These are phyloP conservation scores for Coluber constrictor DNA, from an alignment of 2,797 vertebrate genomes.

Conservation along the genomic window DNA sequence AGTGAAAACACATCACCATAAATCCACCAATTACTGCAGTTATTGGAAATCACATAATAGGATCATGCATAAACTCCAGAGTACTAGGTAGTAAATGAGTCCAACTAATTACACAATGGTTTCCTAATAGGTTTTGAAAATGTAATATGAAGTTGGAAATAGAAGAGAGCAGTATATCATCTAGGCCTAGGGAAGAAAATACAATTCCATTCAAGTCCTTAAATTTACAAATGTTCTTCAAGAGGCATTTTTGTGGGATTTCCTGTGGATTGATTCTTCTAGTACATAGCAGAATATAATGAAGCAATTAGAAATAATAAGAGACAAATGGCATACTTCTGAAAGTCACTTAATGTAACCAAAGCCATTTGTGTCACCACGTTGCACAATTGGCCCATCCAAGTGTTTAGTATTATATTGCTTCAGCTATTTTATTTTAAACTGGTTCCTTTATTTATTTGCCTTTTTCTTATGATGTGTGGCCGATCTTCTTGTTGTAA, in stretches of 20 bases:
- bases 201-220: conserved; percentile 51
- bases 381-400: conserved; percentile 46
- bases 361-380: conserved; percentile 45
- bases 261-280: conserved; percentile 48
- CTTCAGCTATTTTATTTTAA: background rate
- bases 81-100: conserved; percentile 29
- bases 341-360: conserved; percentile 57
- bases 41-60: conserved; percentile 28
- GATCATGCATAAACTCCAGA: background rate
- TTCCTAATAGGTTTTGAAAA: conserved; percentile 63
- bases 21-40: conserved; percentile 14
- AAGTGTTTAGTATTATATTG: conserved; percentile 29
- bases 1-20: rapidly evolving
- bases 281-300: conserved; percentile 59
- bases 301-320: conserved; percentile 66
- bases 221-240: conserved; percentile 56
- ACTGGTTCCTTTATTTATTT: background rate
- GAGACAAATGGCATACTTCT: conserved; percentile 65
- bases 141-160: conserved; percentile 39
- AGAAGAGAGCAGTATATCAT: conserved; percentile 51
- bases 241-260: conserved; percentile 41
- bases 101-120: conserved; percentile 59
- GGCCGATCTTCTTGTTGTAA: background rate
- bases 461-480: background rate
- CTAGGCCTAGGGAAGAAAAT: conserved; percentile 53